A percentile compares a stretch with the other conserved stretches of the same genome.
These are phyloP conservation scores for Trinorchestia longiramus DNA, from an alignment of 1,140 invertebrate species.

Conservation along the genomic window DNA sequence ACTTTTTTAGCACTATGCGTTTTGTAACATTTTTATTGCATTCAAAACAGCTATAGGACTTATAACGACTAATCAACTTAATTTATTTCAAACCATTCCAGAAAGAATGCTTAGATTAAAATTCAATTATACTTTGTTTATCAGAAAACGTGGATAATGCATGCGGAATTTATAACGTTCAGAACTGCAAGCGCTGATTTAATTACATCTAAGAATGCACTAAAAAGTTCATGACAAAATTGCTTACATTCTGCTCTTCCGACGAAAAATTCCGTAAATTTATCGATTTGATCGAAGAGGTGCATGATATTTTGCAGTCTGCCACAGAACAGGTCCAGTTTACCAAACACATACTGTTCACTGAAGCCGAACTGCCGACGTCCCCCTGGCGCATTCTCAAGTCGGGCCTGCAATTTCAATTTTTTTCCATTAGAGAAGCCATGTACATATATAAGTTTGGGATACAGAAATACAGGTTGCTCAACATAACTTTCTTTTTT, in stretches of 20 bases:
- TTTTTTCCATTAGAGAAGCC: not conserved
- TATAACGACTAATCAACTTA: not conserved
- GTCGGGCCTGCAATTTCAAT: conserved; percentile 69
- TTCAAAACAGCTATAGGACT: not conserved
- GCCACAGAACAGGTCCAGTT: conserved; percentile 93
- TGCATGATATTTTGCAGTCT: conserved; percentile 89
- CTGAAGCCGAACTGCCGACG: conserved; percentile 84
- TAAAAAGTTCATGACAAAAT: not conserved
- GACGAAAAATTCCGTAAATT: conserved; percentile 65
- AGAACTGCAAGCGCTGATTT: not conserved
- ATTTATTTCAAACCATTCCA: not conserved
- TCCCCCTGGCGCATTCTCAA: conserved; percentile 70
- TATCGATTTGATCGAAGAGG: conserved; percentile 75
- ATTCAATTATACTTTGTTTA: not conserved
- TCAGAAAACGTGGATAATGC: not conserved
- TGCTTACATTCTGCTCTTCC: conserved; percentile 63
- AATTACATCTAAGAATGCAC: not conserved
- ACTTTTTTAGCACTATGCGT: not conserved
- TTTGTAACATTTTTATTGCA: not conserved
- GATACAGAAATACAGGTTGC: too few species aligned
- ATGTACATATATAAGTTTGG: too few species aligned
- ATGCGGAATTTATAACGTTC: not conserved
- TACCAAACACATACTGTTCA: conserved; percentile 96
- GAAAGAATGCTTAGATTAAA: not conserved
- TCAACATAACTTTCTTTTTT: too few species aligned